phyloP scores from a whole-genome alignment of 1,140 invertebrate species.

The Acromyrmex echinatior region DNA sequence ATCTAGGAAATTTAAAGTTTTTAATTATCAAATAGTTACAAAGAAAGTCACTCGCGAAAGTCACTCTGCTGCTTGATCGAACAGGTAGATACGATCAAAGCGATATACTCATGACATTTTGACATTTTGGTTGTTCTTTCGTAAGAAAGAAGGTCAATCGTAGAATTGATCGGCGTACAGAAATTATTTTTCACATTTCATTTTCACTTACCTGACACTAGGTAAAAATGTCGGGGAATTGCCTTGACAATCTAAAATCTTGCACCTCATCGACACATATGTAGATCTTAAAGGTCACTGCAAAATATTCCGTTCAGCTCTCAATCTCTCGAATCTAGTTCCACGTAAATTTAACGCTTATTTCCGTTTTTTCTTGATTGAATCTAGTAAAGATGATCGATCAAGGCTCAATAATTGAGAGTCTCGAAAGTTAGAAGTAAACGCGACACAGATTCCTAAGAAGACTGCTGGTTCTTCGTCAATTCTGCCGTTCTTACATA shows the following conservation, averaged over 20 bases:
- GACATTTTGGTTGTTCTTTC: too few relatives aligned
- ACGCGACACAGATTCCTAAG: conserved; percentile 25
- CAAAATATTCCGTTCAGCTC: conserved; percentile 9
- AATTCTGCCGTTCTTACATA: conserved; percentile 74
- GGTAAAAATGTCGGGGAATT: conserved; percentile 84
- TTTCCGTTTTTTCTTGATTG: too few relatives aligned
- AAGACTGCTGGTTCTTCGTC: conserved; percentile 73
- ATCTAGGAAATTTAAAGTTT: too few relatives aligned
- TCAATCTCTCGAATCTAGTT: neutral
- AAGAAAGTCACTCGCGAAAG: too few relatives aligned
- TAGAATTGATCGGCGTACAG: neutral
- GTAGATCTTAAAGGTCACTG: conserved; percentile 53
- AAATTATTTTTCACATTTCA: conserved; percentile 26
- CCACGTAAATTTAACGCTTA: neutral
- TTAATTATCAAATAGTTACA: too few relatives aligned
- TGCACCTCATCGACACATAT: conserved; percentile 86
- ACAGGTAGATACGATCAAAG: too few relatives aligned
- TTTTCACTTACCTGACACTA: conserved; percentile 82
- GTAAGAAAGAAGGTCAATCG: neutral
- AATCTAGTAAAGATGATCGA: too few relatives aligned
- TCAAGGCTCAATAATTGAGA: neutral
- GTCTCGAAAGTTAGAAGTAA: conserved; percentile 35
- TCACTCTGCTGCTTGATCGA: too few relatives aligned
- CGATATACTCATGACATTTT: too few relatives aligned
- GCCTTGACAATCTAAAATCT: conserved; percentile 85